phyloP scores from a whole-genome alignment of 2,888 invertebrate species.

The Drosophila demipolita region DNA sequence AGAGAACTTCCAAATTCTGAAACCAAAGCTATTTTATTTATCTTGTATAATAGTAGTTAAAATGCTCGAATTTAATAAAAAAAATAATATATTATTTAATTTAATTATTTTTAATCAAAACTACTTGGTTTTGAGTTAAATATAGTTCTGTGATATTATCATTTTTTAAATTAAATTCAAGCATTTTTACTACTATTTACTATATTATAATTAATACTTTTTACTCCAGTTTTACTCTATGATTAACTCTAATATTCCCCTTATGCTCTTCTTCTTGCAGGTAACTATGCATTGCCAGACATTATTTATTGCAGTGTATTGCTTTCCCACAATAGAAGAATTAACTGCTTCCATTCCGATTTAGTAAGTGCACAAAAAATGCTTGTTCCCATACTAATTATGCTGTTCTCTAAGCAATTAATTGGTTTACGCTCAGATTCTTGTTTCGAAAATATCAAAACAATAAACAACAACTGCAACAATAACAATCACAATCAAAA shows the following conservation, averaged over 20 bases:
- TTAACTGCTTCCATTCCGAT: conserved; percentile 6
- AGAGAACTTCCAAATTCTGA: background rate
- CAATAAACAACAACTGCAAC: conserved; percentile 9
- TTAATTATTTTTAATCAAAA: no score
- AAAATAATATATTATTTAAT: no score
- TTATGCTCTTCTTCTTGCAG: conserved; percentile 42
- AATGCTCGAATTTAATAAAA: no score
- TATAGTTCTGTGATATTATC: background rate
- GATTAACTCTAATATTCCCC: conserved; percentile 1
- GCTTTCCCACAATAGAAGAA: conserved; percentile 34
- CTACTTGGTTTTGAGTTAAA: no score
- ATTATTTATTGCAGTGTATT: background rate
- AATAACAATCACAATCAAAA: background rate
- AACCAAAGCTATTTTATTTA: no score
- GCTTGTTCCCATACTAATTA: conserved; percentile 45
- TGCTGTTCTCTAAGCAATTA: conserved; percentile 49
- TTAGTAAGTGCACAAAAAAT: conserved; percentile 50
- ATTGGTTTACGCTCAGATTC: conserved; percentile 44
- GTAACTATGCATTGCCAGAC: conserved; percentile 53
- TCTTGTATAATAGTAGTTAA: no score
- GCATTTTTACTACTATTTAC: background rate
- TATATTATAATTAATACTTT: background rate
- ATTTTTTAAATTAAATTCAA: background rate
- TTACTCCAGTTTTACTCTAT: no score
- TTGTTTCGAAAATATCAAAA: conserved; percentile 22